Conservation (phyloP, 2,797 vertebrate species). For the Phaenicophaeus curvirostris region DNA sequence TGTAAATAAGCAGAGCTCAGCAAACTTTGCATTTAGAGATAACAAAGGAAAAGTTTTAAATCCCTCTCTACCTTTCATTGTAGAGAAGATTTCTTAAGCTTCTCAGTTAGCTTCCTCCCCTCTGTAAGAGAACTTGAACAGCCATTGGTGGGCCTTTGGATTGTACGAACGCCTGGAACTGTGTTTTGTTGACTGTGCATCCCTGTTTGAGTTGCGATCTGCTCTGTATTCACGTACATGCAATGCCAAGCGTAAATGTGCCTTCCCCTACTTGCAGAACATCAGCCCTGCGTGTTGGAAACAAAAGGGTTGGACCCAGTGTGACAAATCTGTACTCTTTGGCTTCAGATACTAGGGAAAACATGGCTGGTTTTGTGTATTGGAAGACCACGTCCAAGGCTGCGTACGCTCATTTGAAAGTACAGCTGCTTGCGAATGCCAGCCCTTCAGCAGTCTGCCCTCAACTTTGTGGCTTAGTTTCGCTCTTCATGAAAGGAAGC, state of each 20-base stretch:
- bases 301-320: background rate
- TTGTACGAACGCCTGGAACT: fast-evolving
- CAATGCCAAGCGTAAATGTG: background rate
- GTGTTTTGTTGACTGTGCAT: fast-evolving
- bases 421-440: background rate
- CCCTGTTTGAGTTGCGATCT: background rate
- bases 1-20: background rate
- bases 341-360: background rate
- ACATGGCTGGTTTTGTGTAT: background rate
- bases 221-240: background rate
- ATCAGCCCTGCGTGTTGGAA: background rate
- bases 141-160: background rate
- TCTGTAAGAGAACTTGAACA: fast-evolving
- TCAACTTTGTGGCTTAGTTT: background rate
- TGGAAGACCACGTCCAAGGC: background rate
- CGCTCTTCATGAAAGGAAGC: background rate
- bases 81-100: background rate
- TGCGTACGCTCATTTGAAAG: fast-evolving
- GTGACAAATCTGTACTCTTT: background rate
- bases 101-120: background rate
- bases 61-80: background rate
- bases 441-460: background rate
- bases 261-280: background rate
- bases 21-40: background rate
- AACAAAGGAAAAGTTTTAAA: background rate